A percentile compares a stretch with the other conserved stretches of the same genome.
Conservation (phyloP, 1,140 invertebrate genomes). For the Pseudomyrmex gracilis region DNA sequence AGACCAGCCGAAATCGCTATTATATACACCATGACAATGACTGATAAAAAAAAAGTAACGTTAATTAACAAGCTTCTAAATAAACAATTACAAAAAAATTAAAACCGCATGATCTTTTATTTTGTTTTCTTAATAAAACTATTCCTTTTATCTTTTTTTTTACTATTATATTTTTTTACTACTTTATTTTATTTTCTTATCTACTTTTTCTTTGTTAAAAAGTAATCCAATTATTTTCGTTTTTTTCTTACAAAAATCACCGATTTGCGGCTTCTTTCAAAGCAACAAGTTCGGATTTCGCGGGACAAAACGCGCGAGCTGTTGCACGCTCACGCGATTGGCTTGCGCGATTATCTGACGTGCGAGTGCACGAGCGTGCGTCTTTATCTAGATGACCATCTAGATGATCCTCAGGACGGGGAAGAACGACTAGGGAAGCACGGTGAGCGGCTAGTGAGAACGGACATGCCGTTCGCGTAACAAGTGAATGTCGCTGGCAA, state of each 20-base stretch:
- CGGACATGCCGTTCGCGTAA: conserved; percentile 79
- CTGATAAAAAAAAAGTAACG: too few relatives aligned
- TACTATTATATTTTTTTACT: neutral
- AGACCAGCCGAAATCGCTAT: too few relatives aligned
- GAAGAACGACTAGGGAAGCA: conserved; percentile 39
- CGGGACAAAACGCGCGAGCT: neutral
- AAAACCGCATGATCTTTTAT: neutral
- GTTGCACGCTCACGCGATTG: neutral
- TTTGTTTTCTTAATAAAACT: neutral
- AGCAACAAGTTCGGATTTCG: neutral
- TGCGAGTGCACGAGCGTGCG: neutral
- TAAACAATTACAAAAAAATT: neutral
- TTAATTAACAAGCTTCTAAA: neutral
- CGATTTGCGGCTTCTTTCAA: neutral
- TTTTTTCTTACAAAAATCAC: neutral
- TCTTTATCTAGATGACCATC: conserved; percentile 28
- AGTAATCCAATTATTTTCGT: neutral
- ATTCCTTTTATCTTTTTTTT: neutral
- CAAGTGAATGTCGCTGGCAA: conserved; percentile 45
- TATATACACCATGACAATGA: too few relatives aligned
- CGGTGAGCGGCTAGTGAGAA: conserved; percentile 73
- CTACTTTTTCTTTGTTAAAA: neutral
- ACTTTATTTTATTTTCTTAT: neutral
- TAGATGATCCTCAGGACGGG: conserved; percentile 48
- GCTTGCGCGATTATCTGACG: conserved; percentile 17